Percentiles rank a stretch among this genome's conserved stretches.
These are phyloP conservation scores for Lymantria dispar DNA, from an alignment of 2,888 invertebrate genomes.

Conservation along the genomic window DNA sequence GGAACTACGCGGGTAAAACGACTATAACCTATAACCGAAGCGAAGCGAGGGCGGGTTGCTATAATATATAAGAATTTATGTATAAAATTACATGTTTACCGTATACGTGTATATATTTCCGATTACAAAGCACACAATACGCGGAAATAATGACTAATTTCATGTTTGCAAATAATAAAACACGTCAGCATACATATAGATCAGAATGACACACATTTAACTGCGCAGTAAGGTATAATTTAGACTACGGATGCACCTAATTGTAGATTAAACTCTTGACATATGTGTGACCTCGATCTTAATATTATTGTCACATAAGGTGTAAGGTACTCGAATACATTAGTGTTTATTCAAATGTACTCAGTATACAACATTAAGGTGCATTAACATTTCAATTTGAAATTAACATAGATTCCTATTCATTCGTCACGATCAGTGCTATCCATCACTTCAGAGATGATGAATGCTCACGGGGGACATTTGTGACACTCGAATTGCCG, in stretches of 20 bases:
- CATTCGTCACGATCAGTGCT: constrained; percentile 41
- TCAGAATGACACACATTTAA: constrained; percentile 1
- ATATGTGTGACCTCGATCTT: constrained; percentile 5
- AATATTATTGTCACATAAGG: constrained; percentile 35
- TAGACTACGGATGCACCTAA: constrained; percentile 7
- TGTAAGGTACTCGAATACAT: constrained; percentile 55
- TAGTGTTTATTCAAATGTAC: constrained; percentile 58
- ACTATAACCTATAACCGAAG: too few relatives aligned
- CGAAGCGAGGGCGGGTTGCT: too few relatives aligned
- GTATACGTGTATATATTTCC: not conserved
- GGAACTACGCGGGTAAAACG: too few relatives aligned
- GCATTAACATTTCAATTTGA: constrained; percentile 74
- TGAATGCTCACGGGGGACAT: constrained; percentile 61
- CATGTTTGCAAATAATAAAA: constrained; percentile 5
- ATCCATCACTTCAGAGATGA: constrained; percentile 68
- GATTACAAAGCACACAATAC: not conserved
- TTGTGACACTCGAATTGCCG: constrained; percentile 75
- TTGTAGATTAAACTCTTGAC: constrained; percentile 1
- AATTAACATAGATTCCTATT: constrained; percentile 74
- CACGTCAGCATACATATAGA: not conserved
- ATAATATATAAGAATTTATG: too few relatives aligned
- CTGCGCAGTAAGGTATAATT: not conserved
- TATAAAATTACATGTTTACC: too few relatives aligned
- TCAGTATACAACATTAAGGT: constrained; percentile 53
- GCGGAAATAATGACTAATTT: constrained; percentile 7